Base-by-base conservation (phyloP, 2,888 invertebrate genomes). In the Bellardia pandia region DNA sequence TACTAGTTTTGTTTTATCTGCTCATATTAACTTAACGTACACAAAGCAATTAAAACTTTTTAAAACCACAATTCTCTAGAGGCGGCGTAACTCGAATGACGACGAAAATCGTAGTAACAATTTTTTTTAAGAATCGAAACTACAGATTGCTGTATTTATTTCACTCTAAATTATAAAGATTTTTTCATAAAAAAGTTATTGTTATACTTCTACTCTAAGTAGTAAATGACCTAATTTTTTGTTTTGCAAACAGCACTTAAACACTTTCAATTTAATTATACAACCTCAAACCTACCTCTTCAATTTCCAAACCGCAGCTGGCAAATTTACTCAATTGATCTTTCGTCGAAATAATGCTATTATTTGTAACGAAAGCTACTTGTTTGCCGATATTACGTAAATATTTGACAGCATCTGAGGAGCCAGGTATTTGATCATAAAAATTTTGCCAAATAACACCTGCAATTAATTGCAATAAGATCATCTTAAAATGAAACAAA, bases 401-500 rank as follows among this genome's bases (percentile, higher is more conserved):
- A 79, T 90, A 92, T 37, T 89, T 90, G 30, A 95, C 89, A 0
- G 94, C 91, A 53, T 93, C 91, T 0, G 92, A 89, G 2, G 94
- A 92, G 14, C 92, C 91, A 14, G 94, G 94, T 77, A 93, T 92
- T 13, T 94, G 92, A 7, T 93, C 91, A 0, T 91, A 89, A 56
- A 91, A 88, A 0, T 92, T 88, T 86, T 92, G 89, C 94, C 94
- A 94, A 58, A 95, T 89, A 3, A 95, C 95, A 81, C 95, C 95
- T 95, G 83, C 0, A 82, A 72, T 85, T 68, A 71, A 40, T 42
- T 48, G 51, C 30, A 23, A 75, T 58, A n/a, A 4, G n/a, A 66
- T 13, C 33, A 9, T 30, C 48, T 9, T 2, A 48, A 16, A 23
- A n/a, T 14, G 0, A 14, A 60, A 40, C 30, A 40, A 30, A 60